Evolutionary conservation across 2,113 vertebrate species (phyloP), one percentile per base, ranked within the genome.

Genomic region (Cyanistes caeruleus): DNA sequence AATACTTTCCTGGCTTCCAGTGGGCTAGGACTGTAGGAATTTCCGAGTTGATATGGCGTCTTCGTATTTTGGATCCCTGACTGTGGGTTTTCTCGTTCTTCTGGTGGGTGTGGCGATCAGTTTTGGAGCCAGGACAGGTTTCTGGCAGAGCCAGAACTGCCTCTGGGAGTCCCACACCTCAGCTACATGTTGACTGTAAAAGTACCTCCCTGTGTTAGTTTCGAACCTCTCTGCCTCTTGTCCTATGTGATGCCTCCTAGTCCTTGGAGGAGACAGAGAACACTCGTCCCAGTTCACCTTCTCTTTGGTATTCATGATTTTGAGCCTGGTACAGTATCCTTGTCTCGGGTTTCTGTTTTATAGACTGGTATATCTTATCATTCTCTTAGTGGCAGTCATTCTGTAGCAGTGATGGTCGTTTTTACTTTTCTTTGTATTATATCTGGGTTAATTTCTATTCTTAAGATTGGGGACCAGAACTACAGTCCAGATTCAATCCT

Each of bases 1-100:
- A 69, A 52, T 43, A 49, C 7, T 73, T 64, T 69, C 33, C 43
- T 10, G 8, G 10, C 33, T 68, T 72, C n/a, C 25, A 48, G 15
- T 22, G 52, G 60, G 28, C 65, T 68, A 33, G 28, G 19, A 43
- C 10, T 58, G 17, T 63, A 51, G 33, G 17, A 60, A 25, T 68
- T 90, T 18, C 9, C 0, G 2, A 67, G 10, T 5, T 4, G 2
- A 68, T 62, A 88, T 10, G 10, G 14, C 4, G 0, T 62, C n/a
- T 87, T 86, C 3, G 0, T 72, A 24, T 74, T 83, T 76, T 0
- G 1, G n/a, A 69, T 28, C 10, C 10, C 16, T 25, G 10, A 41
- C 4, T 4, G 1, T 33, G 2, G 37, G 28, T 37, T 37, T 63
- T 78, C n/a, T 30, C 4, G 9, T 53, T 77, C 30, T 81, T 25